phyloP scores from a whole-genome alignment of 1,140 invertebrate genomes.

The Trichonephila inaurata region DNA sequence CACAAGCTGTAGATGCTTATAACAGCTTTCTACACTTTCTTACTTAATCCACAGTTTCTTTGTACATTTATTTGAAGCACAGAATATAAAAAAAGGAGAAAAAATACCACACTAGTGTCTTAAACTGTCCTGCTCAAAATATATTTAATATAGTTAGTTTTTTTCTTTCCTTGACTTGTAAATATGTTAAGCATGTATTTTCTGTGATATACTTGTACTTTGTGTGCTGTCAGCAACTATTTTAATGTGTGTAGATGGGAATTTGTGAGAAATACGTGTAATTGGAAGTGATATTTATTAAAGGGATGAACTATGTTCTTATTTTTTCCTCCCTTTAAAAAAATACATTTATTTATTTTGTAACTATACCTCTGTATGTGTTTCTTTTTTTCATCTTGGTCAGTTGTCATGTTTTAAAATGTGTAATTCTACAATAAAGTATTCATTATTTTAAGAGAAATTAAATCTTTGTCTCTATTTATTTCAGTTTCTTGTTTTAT shows the following conservation, averaged over 20 bases:
- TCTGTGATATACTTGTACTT: slow-evolving; percentile 18
- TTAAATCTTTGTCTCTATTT: too few species aligned
- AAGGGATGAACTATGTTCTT: not conserved
- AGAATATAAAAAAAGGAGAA: not conserved
- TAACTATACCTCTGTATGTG: not conserved
- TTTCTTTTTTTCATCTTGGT: not conserved
- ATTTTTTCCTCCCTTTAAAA: not conserved
- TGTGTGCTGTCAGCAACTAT: slow-evolving; percentile 13
- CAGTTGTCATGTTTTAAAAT: slow-evolving; percentile 22
- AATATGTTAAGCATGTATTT: not conserved
- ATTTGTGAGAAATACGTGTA: not conserved
- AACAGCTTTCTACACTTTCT: not conserved
- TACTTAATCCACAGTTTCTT: not conserved
- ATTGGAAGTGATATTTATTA: not conserved
- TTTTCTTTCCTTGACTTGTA: not conserved
- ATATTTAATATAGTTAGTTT: not conserved
- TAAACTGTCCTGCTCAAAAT: slow-evolving; percentile 9
- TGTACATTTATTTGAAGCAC: not conserved
- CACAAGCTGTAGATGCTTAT: not conserved
- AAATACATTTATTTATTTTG: not conserved
- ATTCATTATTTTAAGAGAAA: not conserved
- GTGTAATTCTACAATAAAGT: not conserved
- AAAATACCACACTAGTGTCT: slow-evolving; percentile 16
- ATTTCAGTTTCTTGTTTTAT: too few species aligned
- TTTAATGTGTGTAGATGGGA: slow-evolving; percentile 1